Percentiles rank a stretch among this genome's conserved stretches.
Conservation (phyloP, 2,888 invertebrate genomes). For the Gortyna flavago region DNA sequence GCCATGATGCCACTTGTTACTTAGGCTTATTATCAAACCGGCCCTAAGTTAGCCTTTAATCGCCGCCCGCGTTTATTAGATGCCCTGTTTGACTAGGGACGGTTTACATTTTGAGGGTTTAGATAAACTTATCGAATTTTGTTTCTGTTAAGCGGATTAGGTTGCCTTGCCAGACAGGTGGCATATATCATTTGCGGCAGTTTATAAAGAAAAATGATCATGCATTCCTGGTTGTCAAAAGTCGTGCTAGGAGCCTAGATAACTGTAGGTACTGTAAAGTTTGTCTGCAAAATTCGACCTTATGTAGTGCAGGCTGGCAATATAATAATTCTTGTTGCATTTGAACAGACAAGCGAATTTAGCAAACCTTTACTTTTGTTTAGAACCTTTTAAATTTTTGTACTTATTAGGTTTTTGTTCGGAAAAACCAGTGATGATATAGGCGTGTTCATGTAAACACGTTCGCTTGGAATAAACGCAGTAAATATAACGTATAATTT, state of each 20-base stretch:
- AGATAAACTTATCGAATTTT: slow-evolving; percentile 18
- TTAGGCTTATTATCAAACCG: slow-evolving; percentile 54
- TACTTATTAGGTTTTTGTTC: no score
- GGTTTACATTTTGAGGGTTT: slow-evolving; percentile 28
- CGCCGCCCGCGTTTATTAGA: slow-evolving; percentile 23
- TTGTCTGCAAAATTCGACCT: no score
- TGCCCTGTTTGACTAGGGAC: slow-evolving; percentile 11
- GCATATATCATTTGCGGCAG: not conserved
- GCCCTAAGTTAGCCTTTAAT: slow-evolving; percentile 42
- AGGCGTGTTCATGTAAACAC: no score
- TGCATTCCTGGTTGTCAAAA: not conserved
- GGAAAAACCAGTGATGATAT: no score
- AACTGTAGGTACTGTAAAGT: no score
- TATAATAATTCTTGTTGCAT: no score
- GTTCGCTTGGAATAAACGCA: no score
- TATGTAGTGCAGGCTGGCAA: not conserved
- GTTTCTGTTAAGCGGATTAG: slow-evolving; percentile 37
- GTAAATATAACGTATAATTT: no score
- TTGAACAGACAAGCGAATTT: no score
- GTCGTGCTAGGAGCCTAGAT: not conserved
- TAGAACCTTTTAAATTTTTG: no score
- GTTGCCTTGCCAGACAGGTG: not conserved
- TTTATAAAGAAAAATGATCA: not conserved
- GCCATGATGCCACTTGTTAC: slow-evolving; percentile 50
- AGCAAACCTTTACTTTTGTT: no score